Evolutionary conservation across 2,888 invertebrate genomes (phyloP).

Genomic region (Harpalus rubripes): DNA sequence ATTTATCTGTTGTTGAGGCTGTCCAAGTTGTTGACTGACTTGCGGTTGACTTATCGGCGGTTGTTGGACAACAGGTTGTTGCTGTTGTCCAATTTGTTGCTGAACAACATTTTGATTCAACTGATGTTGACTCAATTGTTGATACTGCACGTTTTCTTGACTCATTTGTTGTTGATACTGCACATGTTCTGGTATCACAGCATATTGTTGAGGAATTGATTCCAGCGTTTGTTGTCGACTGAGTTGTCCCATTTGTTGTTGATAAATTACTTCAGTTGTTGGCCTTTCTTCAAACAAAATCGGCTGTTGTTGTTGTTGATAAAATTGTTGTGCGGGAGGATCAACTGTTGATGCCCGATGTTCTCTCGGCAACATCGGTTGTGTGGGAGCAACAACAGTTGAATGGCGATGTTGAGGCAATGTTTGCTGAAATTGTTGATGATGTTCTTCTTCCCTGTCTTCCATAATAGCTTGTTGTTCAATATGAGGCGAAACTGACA

Average conservation of each 20-base stretch:
- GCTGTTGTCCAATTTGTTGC: slow-evolving; percentile 55
- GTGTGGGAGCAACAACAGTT: slow-evolving; percentile 57
- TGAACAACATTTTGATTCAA: slow-evolving; percentile 21
- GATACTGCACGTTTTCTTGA: slow-evolving; percentile 65
- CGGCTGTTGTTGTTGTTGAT: slow-evolving; percentile 43
- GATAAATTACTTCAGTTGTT: slow-evolving; percentile 1
- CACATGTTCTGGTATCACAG: neutral
- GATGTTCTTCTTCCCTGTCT: slow-evolving; percentile 59
- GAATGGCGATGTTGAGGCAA: slow-evolving; percentile 67
- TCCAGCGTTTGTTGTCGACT: slow-evolving; percentile 10
- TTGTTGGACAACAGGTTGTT: no score
- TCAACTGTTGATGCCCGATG: slow-evolving; percentile 63
- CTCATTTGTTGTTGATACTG: slow-evolving; percentile 64
- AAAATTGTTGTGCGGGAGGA: slow-evolving; percentile 53
- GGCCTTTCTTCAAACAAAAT: slow-evolving; percentile 30
- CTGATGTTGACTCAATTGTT: slow-evolving; percentile 39
- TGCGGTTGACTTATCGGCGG: slow-evolving; percentile 76
- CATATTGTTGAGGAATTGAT: neutral
- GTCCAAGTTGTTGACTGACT: slow-evolving; percentile 2
- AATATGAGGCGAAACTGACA: neutral
- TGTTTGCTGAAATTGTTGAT: slow-evolving; percentile 62
- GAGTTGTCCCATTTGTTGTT: slow-evolving; percentile 5
- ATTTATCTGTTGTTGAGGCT: slow-evolving; percentile 70
- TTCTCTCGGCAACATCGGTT: slow-evolving; percentile 51
- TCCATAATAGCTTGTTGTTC: slow-evolving; percentile 41